Base-by-base conservation (phyloP, 1,140 invertebrate species). In the Tenebrio molitor region DNA sequence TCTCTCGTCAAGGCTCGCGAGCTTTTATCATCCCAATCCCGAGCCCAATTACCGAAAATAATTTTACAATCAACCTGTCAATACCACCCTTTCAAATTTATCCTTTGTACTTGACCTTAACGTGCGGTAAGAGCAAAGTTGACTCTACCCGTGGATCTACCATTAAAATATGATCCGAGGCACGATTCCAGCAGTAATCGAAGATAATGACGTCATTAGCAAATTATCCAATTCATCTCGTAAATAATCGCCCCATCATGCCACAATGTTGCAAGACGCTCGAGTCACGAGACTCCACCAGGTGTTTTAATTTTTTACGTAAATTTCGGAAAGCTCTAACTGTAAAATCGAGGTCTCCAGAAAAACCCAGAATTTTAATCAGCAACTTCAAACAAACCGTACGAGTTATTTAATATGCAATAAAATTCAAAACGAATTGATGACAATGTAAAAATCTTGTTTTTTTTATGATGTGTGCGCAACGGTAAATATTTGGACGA, bases 401-500 rank as follows among this genome's bases (percentile, higher is more conserved):
- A n/a, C n/a, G n/a, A n/a, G n/a, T n/a, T n/a, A n/a, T n/a, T n/a
- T n/a, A n/a, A n/a, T 33, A 33, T 33, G 29, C 29, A 33, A 33
- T 33, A 33, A 33, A 33, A 33, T 5, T 10, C 10, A 5, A 4
- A 33, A 50, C n/a, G 15, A 19, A 17, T 50, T 12, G 50, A 58
- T 58, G 50, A 29, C 50, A 58, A 58, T 12, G 21, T 58, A 25
- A 58, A 46, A 58, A 17, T 29, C 14, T 25, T 25, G 3, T n/a
- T 8, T 14, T 58, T 58, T 39, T 39, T 39, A 2, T 7, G 6
- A 39, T 58, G n/a, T 14, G 1, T 21, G 14, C 25, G 5, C 50
- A 58, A 58, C 50, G 23, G 50, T 58, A 58, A 58, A 58, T 58
- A 58, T 58, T 58, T n/a, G 23, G 50, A 58, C 50, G 10, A 7